Conservation (phyloP, 2,113 vertebrate genomes). For the Oncorhynchus kisutch region DNA sequence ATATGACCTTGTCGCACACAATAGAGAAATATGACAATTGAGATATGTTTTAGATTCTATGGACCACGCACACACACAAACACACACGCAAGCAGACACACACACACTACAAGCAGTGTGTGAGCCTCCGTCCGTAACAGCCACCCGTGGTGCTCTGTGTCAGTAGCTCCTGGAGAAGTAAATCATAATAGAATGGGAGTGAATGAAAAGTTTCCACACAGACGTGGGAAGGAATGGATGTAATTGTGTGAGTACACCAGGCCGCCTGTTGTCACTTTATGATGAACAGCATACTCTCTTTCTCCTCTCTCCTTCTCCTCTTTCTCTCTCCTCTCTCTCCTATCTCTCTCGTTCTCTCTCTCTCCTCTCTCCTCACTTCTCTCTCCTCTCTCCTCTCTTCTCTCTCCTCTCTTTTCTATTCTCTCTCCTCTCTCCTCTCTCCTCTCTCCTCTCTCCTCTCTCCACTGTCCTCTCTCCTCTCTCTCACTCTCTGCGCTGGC, state of each 20-base stretch:
- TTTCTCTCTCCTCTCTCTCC: too few species aligned
- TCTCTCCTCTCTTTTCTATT: too few species aligned
- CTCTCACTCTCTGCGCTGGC: background rate
- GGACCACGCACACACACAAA: background rate
- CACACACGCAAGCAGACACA: background rate
- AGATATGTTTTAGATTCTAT: too few species aligned
- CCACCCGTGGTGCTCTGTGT: conserved; percentile 29
- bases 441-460: too few species aligned
- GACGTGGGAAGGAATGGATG: conserved; percentile 46
- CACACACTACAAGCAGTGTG: background rate
- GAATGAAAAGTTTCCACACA: conserved; percentile 50
- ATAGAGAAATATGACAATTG: too few species aligned
- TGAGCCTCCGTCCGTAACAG: too few species aligned
- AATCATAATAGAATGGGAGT: conserved; percentile 45
- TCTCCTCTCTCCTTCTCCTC: background rate
- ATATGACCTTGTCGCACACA: background rate
- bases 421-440: too few species aligned
- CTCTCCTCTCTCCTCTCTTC: background rate
- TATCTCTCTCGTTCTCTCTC: too few species aligned
- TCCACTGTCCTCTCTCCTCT: too few species aligned
- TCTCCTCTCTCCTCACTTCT: too few species aligned
- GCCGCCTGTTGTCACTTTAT: conserved; percentile 57
- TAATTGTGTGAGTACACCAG: conserved; percentile 51
- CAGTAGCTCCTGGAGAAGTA: conserved; percentile 43
- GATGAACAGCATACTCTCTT: conserved; percentile 24